These are phyloP conservation scores for Parapsyche elsis DNA, from an alignment of 1,140 invertebrate species.

Conservation along the genomic window DNA sequence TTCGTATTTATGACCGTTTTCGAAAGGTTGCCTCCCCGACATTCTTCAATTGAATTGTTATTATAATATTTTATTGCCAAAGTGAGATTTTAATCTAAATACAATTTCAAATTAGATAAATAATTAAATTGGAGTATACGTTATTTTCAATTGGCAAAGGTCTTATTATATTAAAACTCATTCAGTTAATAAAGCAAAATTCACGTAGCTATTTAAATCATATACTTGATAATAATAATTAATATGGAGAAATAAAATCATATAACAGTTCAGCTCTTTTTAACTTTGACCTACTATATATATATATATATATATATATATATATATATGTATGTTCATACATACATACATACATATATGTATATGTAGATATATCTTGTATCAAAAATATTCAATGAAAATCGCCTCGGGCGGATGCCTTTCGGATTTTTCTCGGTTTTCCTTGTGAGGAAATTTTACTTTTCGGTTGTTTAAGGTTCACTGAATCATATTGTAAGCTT, in stretches of 20 bases:
- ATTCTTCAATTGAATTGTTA: background rate
- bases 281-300: no score
- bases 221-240: no score
- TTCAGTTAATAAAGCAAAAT: no score
- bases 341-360: background rate
- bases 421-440: background rate
- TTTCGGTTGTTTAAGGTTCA: constrained; percentile 28
- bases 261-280: no score
- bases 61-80: background rate
- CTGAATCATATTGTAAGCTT: constrained; percentile 30
- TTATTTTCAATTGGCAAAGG: no score
- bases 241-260: no score
- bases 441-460: constrained; percentile 12
- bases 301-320: background rate
- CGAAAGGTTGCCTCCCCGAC: background rate
- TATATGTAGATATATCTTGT: background rate
- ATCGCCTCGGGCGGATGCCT: background rate
- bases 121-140: no score
- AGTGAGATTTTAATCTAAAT: no score
- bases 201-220: no score
- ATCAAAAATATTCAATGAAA: background rate
- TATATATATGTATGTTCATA: background rate
- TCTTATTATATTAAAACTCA: no score
- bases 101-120: no score
- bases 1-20: background rate